phyloP scores from a whole-genome alignment of 2,888 invertebrate genomes.

The Ypsolopha scabrella region DNA sequence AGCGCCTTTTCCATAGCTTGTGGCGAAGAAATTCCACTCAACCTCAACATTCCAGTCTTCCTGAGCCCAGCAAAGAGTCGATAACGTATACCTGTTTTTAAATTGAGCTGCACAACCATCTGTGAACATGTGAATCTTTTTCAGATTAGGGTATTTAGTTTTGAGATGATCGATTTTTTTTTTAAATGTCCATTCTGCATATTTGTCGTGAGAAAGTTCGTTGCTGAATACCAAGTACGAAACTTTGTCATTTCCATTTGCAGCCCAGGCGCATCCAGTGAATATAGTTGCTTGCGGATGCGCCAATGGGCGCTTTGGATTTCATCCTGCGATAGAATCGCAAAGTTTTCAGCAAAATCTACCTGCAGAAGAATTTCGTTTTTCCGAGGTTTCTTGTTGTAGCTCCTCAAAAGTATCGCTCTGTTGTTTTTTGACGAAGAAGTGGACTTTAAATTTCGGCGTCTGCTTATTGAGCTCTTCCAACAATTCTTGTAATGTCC shows the following conservation, averaged over 20 bases:
- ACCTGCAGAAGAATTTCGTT: constrained; percentile 3
- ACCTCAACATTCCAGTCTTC: no score
- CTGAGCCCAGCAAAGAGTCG: constrained; percentile 5
- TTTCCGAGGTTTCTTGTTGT: neutral
- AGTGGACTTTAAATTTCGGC: neutral
- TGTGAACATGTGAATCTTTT: constrained; percentile 5
- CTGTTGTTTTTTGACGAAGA: constrained; percentile 1
- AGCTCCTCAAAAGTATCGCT: neutral
- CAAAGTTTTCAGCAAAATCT: constrained; percentile 4
- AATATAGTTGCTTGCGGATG: constrained; percentile 5
- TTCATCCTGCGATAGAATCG: constrained; percentile 5
- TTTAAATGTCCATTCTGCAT: constrained; percentile 4
- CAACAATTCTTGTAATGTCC: neutral
- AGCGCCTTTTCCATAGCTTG: no score
- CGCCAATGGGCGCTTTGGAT: constrained; percentile 9
- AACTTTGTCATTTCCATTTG: neutral
- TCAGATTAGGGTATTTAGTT: neutral
- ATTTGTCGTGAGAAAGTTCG: constrained; percentile 4
- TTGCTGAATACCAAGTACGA: constrained; percentile 5
- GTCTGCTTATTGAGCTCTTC: constrained; percentile 1
- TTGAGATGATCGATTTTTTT: constrained; percentile 7
- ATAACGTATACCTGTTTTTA: constrained; percentile 6
- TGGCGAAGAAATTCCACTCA: no score
- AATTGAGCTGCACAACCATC: constrained; percentile 9
- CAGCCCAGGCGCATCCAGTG: constrained; percentile 6